phyloP scores from a whole-genome alignment of 2,797 vertebrate genomes.

The Telmatherina bonti region DNA sequence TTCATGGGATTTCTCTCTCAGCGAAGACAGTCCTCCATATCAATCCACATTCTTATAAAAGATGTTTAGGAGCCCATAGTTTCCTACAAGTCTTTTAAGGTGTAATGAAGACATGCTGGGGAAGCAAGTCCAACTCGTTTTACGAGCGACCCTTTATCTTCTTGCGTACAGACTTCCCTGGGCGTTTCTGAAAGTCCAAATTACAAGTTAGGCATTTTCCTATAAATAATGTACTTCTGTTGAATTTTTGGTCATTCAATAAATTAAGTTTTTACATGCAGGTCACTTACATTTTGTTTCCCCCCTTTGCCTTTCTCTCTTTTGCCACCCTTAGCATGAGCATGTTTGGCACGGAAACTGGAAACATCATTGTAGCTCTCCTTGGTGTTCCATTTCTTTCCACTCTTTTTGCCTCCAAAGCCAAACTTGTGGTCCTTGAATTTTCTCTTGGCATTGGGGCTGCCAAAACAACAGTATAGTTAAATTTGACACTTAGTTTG shows the following conservation, averaged over 20 bases:
- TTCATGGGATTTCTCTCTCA: neutral
- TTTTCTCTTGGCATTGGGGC: constrained; percentile 91
- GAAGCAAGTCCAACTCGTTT: constrained; percentile 21
- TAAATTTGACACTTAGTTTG: neutral
- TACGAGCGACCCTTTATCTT: constrained; percentile 89
- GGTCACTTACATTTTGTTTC: constrained; percentile 76
- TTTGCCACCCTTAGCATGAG: constrained; percentile 86
- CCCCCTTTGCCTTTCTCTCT: constrained; percentile 87
- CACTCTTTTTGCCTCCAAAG: constrained; percentile 95
- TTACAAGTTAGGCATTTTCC: neutral
- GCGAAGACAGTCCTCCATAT: constrained; percentile 2
- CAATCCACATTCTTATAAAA: constrained; percentile 20
- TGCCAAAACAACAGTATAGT: constrained; percentile 57
- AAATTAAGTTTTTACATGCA: neutral
- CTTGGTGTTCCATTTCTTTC: constrained; percentile 95
- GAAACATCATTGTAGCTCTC: constrained; percentile 94
- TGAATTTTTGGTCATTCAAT: neutral
- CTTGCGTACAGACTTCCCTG: constrained; percentile 90
- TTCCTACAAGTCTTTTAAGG: constrained; percentile 6
- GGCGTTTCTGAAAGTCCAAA: constrained; percentile 88
- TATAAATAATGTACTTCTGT: neutral
- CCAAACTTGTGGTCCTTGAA: constrained; percentile 97
- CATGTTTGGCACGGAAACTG: constrained; percentile 87
- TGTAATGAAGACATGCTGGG: neutral
- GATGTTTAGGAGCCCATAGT: neutral